These are phyloP conservation scores for Nannobrachium achirus DNA, from an alignment of 2,113 vertebrate species.

Conservation along the genomic window DNA sequence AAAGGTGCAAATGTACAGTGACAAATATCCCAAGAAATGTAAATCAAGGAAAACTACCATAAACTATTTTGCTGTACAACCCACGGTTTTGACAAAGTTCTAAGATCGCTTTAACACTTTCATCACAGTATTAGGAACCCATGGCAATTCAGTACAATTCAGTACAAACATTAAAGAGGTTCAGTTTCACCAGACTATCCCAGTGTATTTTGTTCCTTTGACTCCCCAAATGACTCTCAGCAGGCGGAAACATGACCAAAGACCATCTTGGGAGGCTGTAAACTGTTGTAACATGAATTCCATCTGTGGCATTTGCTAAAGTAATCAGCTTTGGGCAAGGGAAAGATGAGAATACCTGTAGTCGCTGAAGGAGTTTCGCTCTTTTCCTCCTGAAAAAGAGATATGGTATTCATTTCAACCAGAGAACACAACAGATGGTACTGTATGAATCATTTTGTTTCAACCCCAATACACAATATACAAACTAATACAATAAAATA, in stretches of 20 bases:
- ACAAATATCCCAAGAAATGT: too few species aligned
- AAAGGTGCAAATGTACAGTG: too few species aligned
- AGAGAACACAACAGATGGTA: background rate
- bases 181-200: constrained; percentile 34
- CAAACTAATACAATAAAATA: too few species aligned
- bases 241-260: constrained; percentile 46
- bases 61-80: too few species aligned
- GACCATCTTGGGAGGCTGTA: constrained; percentile 35
- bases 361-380: constrained; percentile 89
- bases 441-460: constrained; percentile 36
- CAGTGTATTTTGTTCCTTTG: constrained; percentile 30
- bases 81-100: too few species aligned
- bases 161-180: constrained; percentile 17
- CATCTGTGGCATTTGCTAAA: constrained; percentile 54
- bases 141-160: constrained; percentile 3
- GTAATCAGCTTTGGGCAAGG: constrained; percentile 38
- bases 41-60: too few species aligned
- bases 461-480: background rate
- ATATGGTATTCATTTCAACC: constrained; percentile 34
- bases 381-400: constrained; percentile 86
- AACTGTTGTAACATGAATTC: constrained; percentile 46
- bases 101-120: constrained; percentile 33
- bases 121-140: constrained; percentile 32
- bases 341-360: constrained; percentile 85
- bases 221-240: constrained; percentile 23